These are phyloP conservation scores for Drosophila quinaria DNA, from an alignment of 2,888 invertebrate species.

Conservation along the genomic window DNA sequence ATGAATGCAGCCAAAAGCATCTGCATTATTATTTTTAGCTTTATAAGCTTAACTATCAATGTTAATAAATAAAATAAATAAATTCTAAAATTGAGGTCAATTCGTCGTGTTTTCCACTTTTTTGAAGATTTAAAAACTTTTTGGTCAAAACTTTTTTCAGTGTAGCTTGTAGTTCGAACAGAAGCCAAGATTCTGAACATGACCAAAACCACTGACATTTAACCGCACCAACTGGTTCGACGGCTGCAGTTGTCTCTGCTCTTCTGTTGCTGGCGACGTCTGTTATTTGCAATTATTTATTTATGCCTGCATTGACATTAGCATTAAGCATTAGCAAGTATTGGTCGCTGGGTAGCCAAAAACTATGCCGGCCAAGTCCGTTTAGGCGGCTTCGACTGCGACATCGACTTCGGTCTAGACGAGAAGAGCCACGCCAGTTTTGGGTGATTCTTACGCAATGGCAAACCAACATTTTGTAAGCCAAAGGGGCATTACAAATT, in stretches of 20 bases:
- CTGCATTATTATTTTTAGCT: too few relatives aligned
- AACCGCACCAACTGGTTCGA: constrained; percentile 69
- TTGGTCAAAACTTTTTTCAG: not conserved
- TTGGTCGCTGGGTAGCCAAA: constrained; percentile 43
- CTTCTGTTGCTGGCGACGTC: constrained; percentile 25
- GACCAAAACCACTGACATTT: constrained; percentile 78
- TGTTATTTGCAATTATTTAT: constrained; percentile 78
- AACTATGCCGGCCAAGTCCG: constrained; percentile 54
- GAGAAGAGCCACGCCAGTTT: constrained; percentile 45
- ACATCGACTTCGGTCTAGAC: constrained; percentile 32
- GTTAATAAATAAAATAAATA: not conserved
- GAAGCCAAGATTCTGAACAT: constrained; percentile 60
- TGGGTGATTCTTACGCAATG: constrained; percentile 50
- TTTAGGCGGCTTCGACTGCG: constrained; percentile 14
- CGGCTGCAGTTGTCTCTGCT: constrained; percentile 16
- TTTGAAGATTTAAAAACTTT: not conserved
- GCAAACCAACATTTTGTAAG: constrained; percentile 43
- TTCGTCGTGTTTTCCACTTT: not conserved
- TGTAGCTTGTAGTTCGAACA: constrained; percentile 15
- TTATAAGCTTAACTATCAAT: too few relatives aligned
- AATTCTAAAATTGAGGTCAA: not conserved
- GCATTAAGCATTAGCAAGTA: constrained; percentile 75
- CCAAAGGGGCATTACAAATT: constrained; percentile 56
- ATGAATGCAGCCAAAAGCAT: too few relatives aligned
- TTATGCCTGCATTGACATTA: constrained; percentile 84